These are phyloP conservation scores for Hemistola chrysoprasaria DNA, from an alignment of 2,888 invertebrate genomes.

Conservation along the genomic window DNA sequence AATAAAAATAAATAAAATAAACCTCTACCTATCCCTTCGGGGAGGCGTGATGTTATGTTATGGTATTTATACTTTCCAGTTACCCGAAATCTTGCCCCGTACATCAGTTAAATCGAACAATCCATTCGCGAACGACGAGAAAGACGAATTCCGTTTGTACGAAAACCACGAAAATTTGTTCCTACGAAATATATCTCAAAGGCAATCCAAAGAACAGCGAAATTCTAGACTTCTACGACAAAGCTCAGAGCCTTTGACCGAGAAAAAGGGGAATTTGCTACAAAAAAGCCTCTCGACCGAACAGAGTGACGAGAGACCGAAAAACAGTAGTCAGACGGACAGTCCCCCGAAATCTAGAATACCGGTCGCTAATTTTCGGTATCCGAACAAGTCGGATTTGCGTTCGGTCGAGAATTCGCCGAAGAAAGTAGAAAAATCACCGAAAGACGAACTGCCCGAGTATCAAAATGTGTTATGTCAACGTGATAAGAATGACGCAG, in stretches of 20 bases:
- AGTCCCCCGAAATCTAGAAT: slow-evolving; percentile 67
- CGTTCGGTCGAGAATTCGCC: slow-evolving; percentile 65
- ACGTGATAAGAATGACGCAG: neutral
- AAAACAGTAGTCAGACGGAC: slow-evolving; percentile 21
- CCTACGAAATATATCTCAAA: slow-evolving; percentile 65
- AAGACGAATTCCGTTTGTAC: slow-evolving; percentile 59
- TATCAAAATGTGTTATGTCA: slow-evolving; percentile 61
- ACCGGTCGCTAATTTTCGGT: slow-evolving; percentile 73
- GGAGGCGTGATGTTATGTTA: neutral
- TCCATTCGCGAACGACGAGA: slow-evolving; percentile 58
- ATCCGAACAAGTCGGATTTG: slow-evolving; percentile 69
- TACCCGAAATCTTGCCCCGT: slow-evolving; percentile 70
- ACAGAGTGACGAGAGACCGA: slow-evolving; percentile 42
- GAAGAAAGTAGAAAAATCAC: slow-evolving; percentile 42
- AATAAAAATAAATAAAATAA: no score
- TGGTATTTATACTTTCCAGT: slow-evolving; percentile 34
- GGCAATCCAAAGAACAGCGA: slow-evolving; percentile 66
- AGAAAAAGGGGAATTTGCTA: slow-evolving; percentile 51
- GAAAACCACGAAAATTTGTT: slow-evolving; percentile 73
- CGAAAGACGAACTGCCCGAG: slow-evolving; percentile 55
- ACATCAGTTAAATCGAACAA: slow-evolving; percentile 52
- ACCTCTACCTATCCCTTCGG: no score
- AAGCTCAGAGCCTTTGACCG: slow-evolving; percentile 65
- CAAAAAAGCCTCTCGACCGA: slow-evolving; percentile 72
- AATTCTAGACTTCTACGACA: slow-evolving; percentile 63